Conservation (phyloP, 2,797 vertebrate genomes). For the Brachyalestes nurse region DNA sequence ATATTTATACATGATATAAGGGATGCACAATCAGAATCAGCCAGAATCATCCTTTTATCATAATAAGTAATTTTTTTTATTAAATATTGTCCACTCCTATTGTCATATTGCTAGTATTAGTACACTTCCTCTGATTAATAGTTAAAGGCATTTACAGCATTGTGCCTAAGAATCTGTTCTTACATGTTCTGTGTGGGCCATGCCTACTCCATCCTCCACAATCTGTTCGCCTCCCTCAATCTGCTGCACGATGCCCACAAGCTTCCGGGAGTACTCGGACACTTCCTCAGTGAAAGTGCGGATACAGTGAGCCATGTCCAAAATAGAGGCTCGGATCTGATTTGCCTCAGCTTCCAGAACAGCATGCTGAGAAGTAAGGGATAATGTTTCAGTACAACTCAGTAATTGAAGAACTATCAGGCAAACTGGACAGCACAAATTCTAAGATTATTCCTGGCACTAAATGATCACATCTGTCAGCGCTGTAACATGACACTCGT, state of each 20-base stretch:
- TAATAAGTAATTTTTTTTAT: too few relatives aligned
- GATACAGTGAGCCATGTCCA: slow-evolving; percentile 99
- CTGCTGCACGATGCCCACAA: slow-evolving; percentile 95
- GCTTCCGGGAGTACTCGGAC: slow-evolving; percentile 96
- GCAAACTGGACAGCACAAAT: background rate
- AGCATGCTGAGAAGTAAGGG: slow-evolving; percentile 81
- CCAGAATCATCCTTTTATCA: too few relatives aligned
- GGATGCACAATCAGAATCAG: too few relatives aligned
- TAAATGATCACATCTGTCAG: too few relatives aligned
- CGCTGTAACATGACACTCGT: too few relatives aligned
- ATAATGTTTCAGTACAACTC: background rate
- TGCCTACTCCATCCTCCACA: slow-evolving; percentile 92
- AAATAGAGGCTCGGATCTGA: slow-evolving; percentile 96
- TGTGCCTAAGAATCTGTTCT: slow-evolving; percentile 40
- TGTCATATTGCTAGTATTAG: too few relatives aligned
- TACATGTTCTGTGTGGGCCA: slow-evolving; percentile 97
- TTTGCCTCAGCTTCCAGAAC: slow-evolving; percentile 94
- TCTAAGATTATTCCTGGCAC: too few relatives aligned
- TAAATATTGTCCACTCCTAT: too few relatives aligned
- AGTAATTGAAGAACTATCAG: background rate
- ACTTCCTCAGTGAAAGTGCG: slow-evolving; percentile 97
- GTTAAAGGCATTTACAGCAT: background rate
- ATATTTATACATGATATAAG: too few relatives aligned
- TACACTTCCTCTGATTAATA: too few relatives aligned
- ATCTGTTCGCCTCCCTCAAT: slow-evolving; percentile 98